Evolutionary conservation across 2,797 vertebrate genomes (phyloP).

Genomic region (Bovichtus diacanthus): DNA sequence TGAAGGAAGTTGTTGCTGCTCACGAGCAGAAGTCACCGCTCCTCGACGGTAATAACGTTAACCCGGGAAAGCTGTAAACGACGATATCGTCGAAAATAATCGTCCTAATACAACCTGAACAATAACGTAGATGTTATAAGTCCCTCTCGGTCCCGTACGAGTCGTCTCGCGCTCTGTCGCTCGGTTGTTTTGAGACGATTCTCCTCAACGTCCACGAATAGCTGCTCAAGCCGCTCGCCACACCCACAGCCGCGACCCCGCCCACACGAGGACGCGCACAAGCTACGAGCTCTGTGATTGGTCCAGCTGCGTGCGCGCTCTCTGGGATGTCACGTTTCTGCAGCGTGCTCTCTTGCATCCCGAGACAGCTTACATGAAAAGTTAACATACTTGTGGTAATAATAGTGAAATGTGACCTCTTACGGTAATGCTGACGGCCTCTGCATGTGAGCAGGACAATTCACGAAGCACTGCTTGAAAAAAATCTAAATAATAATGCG

Average conservation of each 20-base stretch:
- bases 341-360: conserved; percentile 71
- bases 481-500: too few species aligned
- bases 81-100: too few species aligned
- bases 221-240: conserved; percentile 26
- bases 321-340: conserved; percentile 80
- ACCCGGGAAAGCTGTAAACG: conserved; percentile 72
- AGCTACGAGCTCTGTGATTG: conserved; percentile 60
- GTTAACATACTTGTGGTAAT: not conserved
- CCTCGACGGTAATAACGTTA: conserved; percentile 5
- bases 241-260: conserved; percentile 51
- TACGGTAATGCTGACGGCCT: not conserved
- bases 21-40: conserved; percentile 25
- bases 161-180: not conserved
- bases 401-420: not conserved
- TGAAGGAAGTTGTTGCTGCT: not conserved
- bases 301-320: conserved; percentile 32
- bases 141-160: not conserved
- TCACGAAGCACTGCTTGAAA: not conserved
- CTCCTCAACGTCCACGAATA: conserved; percentile 24
- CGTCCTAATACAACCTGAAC: not conserved
- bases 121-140: conserved; percentile 20
- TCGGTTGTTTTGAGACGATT: conserved; percentile 10
- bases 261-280: conserved; percentile 50
- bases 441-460: not conserved
- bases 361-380: not conserved